phyloP scores from a whole-genome alignment of 1,140 invertebrate species.

The Heliconius eleuchia region DNA sequence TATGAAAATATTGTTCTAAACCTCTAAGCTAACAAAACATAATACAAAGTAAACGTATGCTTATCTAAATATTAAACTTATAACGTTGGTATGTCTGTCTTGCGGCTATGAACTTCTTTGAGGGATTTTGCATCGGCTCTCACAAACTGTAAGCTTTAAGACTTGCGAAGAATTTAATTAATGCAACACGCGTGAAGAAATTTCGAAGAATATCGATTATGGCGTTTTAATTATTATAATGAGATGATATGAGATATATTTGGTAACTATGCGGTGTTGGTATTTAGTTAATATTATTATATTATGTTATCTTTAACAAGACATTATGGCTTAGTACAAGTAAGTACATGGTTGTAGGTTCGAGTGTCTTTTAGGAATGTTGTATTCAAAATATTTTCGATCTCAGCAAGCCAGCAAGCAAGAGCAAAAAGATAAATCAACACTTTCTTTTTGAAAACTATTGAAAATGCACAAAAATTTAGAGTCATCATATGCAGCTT shows the following conservation, averaged over 20 bases:
- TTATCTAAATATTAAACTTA: not conserved
- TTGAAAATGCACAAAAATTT: no score
- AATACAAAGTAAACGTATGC: not conserved
- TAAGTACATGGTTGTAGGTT: no score
- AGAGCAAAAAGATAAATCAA: no score
- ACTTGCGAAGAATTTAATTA: constrained; percentile 2
- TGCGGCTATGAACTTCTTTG: not conserved
- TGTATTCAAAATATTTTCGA: no score
- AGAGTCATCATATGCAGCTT: no score
- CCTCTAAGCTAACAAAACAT: not conserved
- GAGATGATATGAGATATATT: not conserved
- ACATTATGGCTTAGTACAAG: no score
- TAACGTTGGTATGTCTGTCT: not conserved
- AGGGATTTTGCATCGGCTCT: not conserved
- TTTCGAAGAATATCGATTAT: not conserved
- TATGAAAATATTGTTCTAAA: not conserved
- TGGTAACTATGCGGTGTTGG: not conserved
- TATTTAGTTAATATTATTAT: not conserved
- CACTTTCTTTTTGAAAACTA: no score
- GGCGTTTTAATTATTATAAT: constrained; percentile 8
- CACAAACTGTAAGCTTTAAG: not conserved
- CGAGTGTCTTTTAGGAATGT: no score
- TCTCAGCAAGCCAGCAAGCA: no score
- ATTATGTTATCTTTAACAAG: no score
- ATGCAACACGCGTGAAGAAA: constrained; percentile 8